phyloP scores from a whole-genome alignment of 2,888 invertebrate genomes.

The Lycaena phlaeas region DNA sequence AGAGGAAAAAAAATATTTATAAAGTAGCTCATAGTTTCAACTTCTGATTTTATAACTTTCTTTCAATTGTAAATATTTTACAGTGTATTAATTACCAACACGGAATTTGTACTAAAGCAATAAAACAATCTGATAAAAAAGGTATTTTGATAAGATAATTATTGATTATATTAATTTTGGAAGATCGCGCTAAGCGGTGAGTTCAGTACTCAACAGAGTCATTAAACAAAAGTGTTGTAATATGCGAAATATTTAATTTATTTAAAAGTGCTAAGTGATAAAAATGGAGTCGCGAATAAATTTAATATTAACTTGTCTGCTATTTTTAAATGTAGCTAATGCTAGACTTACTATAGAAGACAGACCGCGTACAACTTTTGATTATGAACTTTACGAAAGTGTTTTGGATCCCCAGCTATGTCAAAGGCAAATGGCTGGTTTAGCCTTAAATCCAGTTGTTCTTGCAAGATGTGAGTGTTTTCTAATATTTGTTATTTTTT shows the following conservation, averaged over 20 bases:
- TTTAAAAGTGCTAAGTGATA: background rate
- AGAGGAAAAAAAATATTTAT: no score
- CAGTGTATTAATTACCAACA: no score
- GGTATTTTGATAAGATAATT: slow-evolving; percentile 16
- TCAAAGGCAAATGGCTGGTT: slow-evolving; percentile 34
- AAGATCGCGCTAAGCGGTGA: background rate
- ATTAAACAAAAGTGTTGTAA: background rate
- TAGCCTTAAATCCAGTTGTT: slow-evolving; percentile 27
- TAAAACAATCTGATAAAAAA: slow-evolving; percentile 6
- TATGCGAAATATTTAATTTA: background rate
- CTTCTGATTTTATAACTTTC: no score
- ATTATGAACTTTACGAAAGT: slow-evolving; percentile 36
- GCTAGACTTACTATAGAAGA: slow-evolving; percentile 18
- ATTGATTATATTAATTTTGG: slow-evolving; percentile 14
- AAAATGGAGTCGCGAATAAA: slow-evolving; percentile 13
- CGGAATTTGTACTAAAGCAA: slow-evolving; percentile 5
- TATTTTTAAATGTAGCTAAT: background rate
- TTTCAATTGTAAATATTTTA: no score
- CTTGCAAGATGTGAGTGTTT: slow-evolving; percentile 39
- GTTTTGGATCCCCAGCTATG: slow-evolving; percentile 42
- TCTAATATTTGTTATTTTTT: no score
- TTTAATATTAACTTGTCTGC: slow-evolving; percentile 11
- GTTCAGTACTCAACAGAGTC: slow-evolving; percentile 4
- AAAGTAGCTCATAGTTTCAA: no score
- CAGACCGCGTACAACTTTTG: slow-evolving; percentile 30